Conservation (phyloP, 2,113 vertebrate genomes). For the Drymodes brunneopygia region DNA sequence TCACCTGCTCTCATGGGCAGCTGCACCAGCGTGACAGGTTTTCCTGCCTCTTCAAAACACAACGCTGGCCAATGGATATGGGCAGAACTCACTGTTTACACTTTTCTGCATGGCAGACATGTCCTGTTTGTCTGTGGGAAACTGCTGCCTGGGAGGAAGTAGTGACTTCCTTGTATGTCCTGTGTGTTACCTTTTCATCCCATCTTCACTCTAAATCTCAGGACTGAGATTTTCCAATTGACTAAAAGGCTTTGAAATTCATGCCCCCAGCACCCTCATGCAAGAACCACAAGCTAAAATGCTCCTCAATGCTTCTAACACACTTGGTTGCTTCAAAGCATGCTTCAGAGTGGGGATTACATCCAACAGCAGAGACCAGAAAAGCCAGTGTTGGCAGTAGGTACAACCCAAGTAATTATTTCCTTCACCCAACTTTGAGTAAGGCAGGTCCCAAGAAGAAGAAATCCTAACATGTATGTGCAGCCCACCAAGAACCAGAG, state of each 20-base stretch:
- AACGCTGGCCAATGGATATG: neutral
- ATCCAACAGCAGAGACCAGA: neutral
- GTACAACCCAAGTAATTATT: neutral
- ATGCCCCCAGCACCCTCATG: accelerated
- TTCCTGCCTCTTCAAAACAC: conserved; percentile 49
- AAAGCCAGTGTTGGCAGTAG: neutral
- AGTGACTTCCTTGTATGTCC: neutral
- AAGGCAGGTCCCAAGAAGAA: neutral
- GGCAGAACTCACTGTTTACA: neutral
- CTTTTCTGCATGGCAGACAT: neutral
- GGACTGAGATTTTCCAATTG: neutral
- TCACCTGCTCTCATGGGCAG: neutral
- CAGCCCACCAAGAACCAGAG: neutral
- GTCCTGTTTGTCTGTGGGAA: conserved; percentile 32
- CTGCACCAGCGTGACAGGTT: neutral
- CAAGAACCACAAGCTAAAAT: neutral
- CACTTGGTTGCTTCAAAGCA: neutral
- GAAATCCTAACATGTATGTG: accelerated
- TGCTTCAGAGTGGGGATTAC: neutral
- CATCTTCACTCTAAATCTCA: neutral
- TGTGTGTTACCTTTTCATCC: neutral
- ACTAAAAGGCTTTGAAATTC: neutral
- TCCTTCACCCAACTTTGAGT: neutral
- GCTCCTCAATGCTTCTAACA: neutral
- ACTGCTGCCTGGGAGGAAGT: neutral